These are phyloP conservation scores for Eleginops maclovinus DNA, from an alignment of 2,113 vertebrate species.

Conservation along the genomic window DNA sequence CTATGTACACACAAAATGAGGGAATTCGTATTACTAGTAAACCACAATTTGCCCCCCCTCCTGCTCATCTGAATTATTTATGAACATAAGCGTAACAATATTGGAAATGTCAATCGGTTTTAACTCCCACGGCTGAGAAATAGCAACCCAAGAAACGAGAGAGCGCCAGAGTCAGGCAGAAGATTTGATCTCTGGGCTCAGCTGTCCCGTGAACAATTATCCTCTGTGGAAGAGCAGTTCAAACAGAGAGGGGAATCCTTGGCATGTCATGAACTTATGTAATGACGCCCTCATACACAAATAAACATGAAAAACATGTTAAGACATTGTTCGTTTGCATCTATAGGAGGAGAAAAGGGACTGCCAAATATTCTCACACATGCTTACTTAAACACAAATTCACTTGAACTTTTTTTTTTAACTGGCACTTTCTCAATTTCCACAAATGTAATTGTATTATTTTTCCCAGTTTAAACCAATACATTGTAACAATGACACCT, in stretches of 20 bases:
- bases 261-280: background rate
- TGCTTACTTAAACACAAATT: background rate
- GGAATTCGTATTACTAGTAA: constrained; percentile 36
- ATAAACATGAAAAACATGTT: background rate
- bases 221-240: constrained; percentile 1
- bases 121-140: constrained; percentile 61
- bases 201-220: constrained; percentile 25
- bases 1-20: constrained; percentile 23
- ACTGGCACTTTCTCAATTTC: background rate
- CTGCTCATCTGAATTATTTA: constrained; percentile 77
- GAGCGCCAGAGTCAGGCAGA: constrained; percentile 25
- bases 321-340: background rate
- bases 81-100: constrained; percentile 63
- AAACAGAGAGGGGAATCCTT: background rate
- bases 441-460: constrained; percentile 1
- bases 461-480: background rate
- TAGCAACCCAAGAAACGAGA: constrained; percentile 37
- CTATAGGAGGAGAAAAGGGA: background rate
- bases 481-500: background rate
- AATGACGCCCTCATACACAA: background rate
- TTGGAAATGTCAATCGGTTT: constrained; percentile 73
- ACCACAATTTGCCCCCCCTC: constrained; percentile 29
- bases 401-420: background rate
- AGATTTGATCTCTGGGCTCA: constrained; percentile 36
- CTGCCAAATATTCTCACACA: background rate